phyloP scores from a whole-genome alignment of 2,888 invertebrate species.

The Antitype chi region DNA sequence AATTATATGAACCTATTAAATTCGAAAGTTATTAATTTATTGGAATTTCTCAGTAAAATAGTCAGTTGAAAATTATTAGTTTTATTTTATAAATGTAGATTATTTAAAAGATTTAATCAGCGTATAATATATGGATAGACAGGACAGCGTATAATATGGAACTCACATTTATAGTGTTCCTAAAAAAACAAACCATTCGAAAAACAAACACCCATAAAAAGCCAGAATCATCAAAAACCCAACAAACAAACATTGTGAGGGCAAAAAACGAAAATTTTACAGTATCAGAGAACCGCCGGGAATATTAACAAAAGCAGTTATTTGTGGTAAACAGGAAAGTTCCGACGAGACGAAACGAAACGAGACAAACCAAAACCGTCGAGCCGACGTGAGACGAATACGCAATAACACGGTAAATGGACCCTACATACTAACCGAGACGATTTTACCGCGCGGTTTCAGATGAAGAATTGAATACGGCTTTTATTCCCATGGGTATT shows the following conservation, averaged over 20 bases:
- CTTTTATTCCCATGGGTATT: slow-evolving; percentile 25
- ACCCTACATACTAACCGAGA: slow-evolving; percentile 29
- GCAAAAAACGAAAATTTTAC: slow-evolving; percentile 43
- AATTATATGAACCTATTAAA: slow-evolving; percentile 6
- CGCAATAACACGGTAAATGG: slow-evolving; percentile 49
- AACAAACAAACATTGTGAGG: slow-evolving; percentile 21
- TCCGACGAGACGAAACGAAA: slow-evolving; percentile 46
- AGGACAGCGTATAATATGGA: no score
- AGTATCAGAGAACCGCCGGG: slow-evolving; percentile 31
- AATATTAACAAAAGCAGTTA: slow-evolving; percentile 63
- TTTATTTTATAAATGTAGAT: not conserved
- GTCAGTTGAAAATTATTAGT: not conserved
- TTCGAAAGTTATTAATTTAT: not conserved
- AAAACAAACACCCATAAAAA: slow-evolving; percentile 15
- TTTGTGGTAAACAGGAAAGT: slow-evolving; percentile 72
- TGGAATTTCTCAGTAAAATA: not conserved
- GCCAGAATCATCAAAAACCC: slow-evolving; percentile 22
- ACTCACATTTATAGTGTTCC: not conserved
- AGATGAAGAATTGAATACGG: slow-evolving; percentile 20
- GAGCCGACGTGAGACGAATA: slow-evolving; percentile 65
- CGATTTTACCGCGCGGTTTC: slow-evolving; percentile 23
- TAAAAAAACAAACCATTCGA: slow-evolving; percentile 3
- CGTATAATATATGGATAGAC: no score
- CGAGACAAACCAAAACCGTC: slow-evolving; percentile 49
- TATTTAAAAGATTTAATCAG: not conserved